Evolutionary conservation across 2,113 vertebrate genomes (phyloP), one percentile per base, ranked within the genome.

Genomic region (Erythrocercus mccallii): DNA sequence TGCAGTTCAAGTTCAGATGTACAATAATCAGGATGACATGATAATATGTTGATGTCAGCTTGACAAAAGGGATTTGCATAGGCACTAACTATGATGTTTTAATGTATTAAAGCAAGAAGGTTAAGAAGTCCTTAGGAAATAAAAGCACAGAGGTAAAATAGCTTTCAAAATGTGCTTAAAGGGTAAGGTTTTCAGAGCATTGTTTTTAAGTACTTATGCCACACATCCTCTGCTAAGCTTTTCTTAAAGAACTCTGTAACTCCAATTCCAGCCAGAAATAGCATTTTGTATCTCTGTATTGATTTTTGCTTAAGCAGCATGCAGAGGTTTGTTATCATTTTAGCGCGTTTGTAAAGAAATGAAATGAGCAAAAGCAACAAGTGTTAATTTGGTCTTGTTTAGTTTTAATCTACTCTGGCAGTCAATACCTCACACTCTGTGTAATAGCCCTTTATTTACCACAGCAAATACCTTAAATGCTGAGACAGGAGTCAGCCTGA

Each of bases 401-500:
- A 93, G 81, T 94, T 94, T 92, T 93, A 80, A 86, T 88, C 86
- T 92, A 50, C 76, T 86, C 47, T 40, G 51, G 48, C 47, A 80
- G 56, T 92, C 83, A 56, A 51, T 88, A 81, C 10, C 47, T 95
- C 68, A 62, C 17, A 14, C 15, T 81, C 45, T 21, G 17, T 65
- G 21, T 82, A 91, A 76, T 4, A 69, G 78, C 23, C 68, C 38
- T 62, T 86, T 78, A 78, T 77, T 86, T 94, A 66, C 35, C 64
- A 40, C 0, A 10, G 68, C 64, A 90, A 74, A 68, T 78, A n/a
- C 51, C 58, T 61, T 86, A 80, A 86, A 60, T 83, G 62, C 54
- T 60, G 81, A 54, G 68, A 58, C 11, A 74, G 27, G 38, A 92
- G 24, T 66, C 68, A 51, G 33, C 35, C 19, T 83, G 37, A 51